Evolutionary conservation across 2,113 vertebrate species (phyloP), one percentile per base, ranked within the genome.

Genomic region (Indicator maculatus): DNA sequence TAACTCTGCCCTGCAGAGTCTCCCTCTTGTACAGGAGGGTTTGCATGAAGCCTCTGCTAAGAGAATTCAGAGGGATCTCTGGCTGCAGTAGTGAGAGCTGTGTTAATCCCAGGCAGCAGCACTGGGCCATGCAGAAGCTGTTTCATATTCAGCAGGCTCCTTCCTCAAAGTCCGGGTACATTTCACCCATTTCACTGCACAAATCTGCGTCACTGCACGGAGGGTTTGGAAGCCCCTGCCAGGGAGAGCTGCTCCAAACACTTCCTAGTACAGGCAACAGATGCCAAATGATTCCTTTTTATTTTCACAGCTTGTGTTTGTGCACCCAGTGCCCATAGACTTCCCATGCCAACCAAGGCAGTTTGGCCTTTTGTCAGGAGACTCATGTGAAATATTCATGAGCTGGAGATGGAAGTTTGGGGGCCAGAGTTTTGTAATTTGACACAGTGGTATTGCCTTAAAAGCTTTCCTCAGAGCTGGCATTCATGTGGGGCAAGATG

Each of bases 231-330:
- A 84, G 74, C 53, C 60, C 50, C 52, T 92, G 90, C 86, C 93
- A 91, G 63, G 56, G 47, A 90, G 66, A 44, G 74, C 52, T 86
- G 83, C 94, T 96, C 86, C 80, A 72, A 94, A 91, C 79, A 26
- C 79, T 93, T 78, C 76, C 63, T 96, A 84, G 84, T 93, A 71
- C 67, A 77, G 39, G 83, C 88, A 96, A 38, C 92, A 93, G 87
- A 92, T 88, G 92, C 96, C 93, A 92, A 93, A 95, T 96, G 83
- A 89, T 83, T 92, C 63, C 93, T 94, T 95, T 88, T 96, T 94
- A 92, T 96, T 96, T 96, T 89, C 91, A 86, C 95, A 95, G 95
- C 89, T 95, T 97, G 95, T 95, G 89, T 94, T 95, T 94, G 64
- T 93, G 87, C 72, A 92, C 59, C 84, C 93, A 75, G 1, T 89